phyloP scores from a whole-genome alignment of 2,888 invertebrate genomes.

The Drosophila leonis region DNA sequence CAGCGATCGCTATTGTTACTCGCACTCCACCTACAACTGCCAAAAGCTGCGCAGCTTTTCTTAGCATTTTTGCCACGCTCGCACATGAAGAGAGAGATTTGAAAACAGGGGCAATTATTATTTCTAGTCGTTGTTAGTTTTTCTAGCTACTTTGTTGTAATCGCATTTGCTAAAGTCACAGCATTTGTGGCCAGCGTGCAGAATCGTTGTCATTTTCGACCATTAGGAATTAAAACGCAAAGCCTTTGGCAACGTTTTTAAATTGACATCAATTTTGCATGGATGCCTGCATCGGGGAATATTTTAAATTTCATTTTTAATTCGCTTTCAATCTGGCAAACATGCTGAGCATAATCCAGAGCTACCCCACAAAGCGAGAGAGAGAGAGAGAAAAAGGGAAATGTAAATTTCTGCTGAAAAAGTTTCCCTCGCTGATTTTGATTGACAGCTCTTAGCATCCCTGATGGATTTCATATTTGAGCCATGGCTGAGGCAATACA shows the following conservation, averaged over 20 bases:
- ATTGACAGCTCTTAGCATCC: slow-evolving; percentile 85
- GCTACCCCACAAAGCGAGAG: slow-evolving; percentile 25
- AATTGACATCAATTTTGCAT: slow-evolving; percentile 65
- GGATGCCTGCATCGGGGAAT: slow-evolving; percentile 38
- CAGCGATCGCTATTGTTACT: slow-evolving; percentile 44
- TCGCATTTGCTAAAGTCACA: slow-evolving; percentile 60
- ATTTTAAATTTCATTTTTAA: slow-evolving; percentile 76
- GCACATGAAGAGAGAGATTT: neutral
- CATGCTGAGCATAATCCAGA: slow-evolving; percentile 65
- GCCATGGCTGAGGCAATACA: slow-evolving; percentile 60
- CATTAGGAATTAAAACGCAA: slow-evolving; percentile 44
- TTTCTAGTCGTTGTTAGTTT: slow-evolving; percentile 13
- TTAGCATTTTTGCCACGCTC: slow-evolving; percentile 38
- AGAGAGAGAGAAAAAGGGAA: slow-evolving; percentile 29
- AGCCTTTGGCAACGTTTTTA: slow-evolving; percentile 44
- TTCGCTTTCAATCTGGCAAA: slow-evolving; percentile 76
- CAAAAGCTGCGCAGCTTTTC: slow-evolving; percentile 40
- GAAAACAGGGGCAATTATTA: slow-evolving; percentile 17
- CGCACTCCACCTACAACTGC: slow-evolving; percentile 14
- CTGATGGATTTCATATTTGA: slow-evolving; percentile 84
- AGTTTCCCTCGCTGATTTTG: slow-evolving; percentile 83
- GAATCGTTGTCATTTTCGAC: slow-evolving; percentile 59
- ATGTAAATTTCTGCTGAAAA: slow-evolving; percentile 77
- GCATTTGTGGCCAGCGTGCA: slow-evolving; percentile 49
- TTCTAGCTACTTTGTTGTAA: slow-evolving; percentile 42